phyloP scores from a whole-genome alignment of 2,797 vertebrate species.

The Adrianichthys oophorus region DNA sequence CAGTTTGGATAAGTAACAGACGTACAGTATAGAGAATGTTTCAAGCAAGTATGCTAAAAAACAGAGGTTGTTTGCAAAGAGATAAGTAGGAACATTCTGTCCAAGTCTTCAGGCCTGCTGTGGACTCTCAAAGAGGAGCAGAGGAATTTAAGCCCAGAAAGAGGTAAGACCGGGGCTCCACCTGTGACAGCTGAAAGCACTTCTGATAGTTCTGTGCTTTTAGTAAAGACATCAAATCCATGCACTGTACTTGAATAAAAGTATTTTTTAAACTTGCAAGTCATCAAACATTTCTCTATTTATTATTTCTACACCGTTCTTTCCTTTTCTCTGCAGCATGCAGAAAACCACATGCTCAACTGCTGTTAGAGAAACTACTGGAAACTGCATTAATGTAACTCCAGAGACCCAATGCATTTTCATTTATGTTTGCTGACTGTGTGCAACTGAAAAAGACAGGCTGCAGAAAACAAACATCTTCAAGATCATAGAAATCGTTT shows the following conservation, averaged over 20 bases:
- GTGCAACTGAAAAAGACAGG: constrained; percentile 5
- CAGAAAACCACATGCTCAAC: too few relatives aligned
- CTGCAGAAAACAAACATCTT: constrained; percentile 31
- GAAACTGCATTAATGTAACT: constrained; percentile 1
- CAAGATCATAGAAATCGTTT: too few relatives aligned
- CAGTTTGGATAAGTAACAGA: neutral
- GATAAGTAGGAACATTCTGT: constrained; percentile 50
- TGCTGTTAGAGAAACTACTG: too few relatives aligned
- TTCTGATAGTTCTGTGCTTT: neutral
- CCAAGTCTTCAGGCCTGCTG: constrained; percentile 21
- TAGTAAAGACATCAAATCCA: too few relatives aligned
- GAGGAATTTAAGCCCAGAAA: constrained; percentile 34
- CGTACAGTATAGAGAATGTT: constrained; percentile 10
- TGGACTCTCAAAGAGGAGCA: constrained; percentile 37
- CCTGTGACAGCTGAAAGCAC: neutral
- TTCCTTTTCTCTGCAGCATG: too few relatives aligned
- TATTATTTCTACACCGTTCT: too few relatives aligned
- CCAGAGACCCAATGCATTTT: constrained; percentile 16
- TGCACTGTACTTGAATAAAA: too few relatives aligned
- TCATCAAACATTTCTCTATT: too few relatives aligned
- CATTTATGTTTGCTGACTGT: constrained; percentile 41
- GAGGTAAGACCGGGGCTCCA: neutral
- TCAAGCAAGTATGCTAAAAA: constrained; percentile 24
- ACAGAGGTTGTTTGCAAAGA: constrained; percentile 41
- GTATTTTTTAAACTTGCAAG: too few relatives aligned